These are phyloP conservation scores for Drosophila watanabei DNA, from an alignment of 1,140 invertebrate genomes.

Conservation along the genomic window DNA sequence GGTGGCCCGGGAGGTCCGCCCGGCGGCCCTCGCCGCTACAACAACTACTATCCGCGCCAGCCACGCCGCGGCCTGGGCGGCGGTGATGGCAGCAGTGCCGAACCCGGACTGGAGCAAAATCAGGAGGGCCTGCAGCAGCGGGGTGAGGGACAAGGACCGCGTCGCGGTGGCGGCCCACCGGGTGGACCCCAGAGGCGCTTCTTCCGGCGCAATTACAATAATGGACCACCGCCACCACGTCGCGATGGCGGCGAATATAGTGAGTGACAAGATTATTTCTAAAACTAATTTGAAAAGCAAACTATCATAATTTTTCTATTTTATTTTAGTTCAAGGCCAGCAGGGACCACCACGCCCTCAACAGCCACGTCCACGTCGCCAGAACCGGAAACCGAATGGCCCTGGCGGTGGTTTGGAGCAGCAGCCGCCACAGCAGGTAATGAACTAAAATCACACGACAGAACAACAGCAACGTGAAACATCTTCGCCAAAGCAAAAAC, in stretches of 20 bases:
- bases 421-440: slow-evolving; percentile 84
- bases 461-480: slow-evolving; percentile 29
- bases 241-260: slow-evolving; percentile 87
- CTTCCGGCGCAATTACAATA: slow-evolving; percentile 89
- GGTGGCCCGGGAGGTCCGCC: slow-evolving; percentile 67
- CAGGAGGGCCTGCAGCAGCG: slow-evolving; percentile 81
- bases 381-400: slow-evolving; percentile 78
- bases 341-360: slow-evolving; percentile 74
- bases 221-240: slow-evolving; percentile 82
- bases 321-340: slow-evolving; percentile 61
- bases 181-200: slow-evolving; percentile 88
- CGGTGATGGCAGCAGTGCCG: slow-evolving; percentile 84
- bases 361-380: slow-evolving; percentile 75
- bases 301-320: neutral
- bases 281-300: no score
- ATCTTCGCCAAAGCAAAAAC: slow-evolving; percentile 42
- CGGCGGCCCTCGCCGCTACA: slow-evolving; percentile 82
- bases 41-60: slow-evolving; percentile 66
- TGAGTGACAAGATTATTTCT: slow-evolving; percentile 38
- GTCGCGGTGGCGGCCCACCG: slow-evolving; percentile 85
- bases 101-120: slow-evolving; percentile 80
- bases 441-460: slow-evolving; percentile 69
- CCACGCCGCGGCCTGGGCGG: slow-evolving; percentile 85
- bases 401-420: slow-evolving; percentile 78
- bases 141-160: slow-evolving; percentile 84